A percentile compares a stretch with the other conserved stretches of the same genome.
Conservation (phyloP, 2,888 invertebrate genomes). For the Drosophila phalerata region DNA sequence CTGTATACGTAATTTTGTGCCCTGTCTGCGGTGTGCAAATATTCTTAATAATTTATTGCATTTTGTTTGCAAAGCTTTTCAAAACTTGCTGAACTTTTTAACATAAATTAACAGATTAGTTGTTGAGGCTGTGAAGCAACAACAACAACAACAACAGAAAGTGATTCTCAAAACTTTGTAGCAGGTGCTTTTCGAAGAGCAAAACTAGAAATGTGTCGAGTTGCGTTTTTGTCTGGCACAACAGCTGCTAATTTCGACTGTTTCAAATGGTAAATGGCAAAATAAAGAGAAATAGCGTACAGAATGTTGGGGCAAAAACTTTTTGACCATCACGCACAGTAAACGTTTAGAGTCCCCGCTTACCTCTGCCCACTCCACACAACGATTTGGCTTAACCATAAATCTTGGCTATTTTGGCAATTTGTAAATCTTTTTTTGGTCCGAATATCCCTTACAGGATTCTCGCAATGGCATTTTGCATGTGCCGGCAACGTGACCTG, state of each 20-base stretch:
- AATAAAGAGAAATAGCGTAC: conserved; percentile 30
- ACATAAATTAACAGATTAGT: conserved; percentile 80
- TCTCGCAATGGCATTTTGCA: conserved; percentile 23
- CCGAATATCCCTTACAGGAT: conserved; percentile 19
- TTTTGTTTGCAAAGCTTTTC: conserved; percentile 75
- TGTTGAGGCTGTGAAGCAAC: conserved; percentile 26
- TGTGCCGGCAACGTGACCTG: conserved; percentile 34
- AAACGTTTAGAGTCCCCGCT: conserved; percentile 22
- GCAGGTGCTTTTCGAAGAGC: conserved; percentile 41
- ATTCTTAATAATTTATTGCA: conserved; percentile 77
- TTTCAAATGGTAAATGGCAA: conserved; percentile 16
- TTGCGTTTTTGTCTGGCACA: conserved; percentile 37
- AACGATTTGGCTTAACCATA: conserved; percentile 47
- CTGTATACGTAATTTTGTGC: conserved; percentile 15
- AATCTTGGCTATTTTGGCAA: conserved; percentile 64
- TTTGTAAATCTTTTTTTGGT: conserved; percentile 61
- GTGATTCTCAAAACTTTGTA: conserved; percentile 41
- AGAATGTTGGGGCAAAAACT: conserved; percentile 43
- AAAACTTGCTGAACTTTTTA: conserved; percentile 73
- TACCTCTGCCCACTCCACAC: not conserved
- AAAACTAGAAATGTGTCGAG: conserved; percentile 25
- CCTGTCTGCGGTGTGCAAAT: conserved; percentile 55
- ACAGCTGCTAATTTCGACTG: conserved; percentile 52
- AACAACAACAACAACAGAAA: conserved; percentile 22
- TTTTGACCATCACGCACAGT: conserved; percentile 51